Percentiles rank a stretch among this genome's conserved stretches.
Conservation (phyloP, 2,797 vertebrate species). For the Diglossa cyanea region DNA sequence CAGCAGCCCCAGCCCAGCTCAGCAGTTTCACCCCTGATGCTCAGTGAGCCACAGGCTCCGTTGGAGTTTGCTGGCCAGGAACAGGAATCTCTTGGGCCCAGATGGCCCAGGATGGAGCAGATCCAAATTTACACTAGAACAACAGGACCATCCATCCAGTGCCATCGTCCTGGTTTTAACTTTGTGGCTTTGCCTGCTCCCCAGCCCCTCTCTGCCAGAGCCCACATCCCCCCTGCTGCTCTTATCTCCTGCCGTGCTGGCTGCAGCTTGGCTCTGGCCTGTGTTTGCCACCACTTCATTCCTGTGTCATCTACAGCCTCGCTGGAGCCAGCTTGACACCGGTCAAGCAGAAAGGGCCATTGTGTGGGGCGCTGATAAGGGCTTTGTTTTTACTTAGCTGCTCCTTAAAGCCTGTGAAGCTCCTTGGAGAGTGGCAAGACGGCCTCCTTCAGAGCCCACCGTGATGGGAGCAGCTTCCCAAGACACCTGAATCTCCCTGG, state of each 20-base stretch:
- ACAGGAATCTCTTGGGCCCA: neutral
- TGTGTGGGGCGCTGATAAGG: neutral
- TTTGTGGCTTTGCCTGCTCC: neutral
- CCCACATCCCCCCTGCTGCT: rapidly evolving
- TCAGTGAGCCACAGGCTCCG: rapidly evolving
- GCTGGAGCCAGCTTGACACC: neutral
- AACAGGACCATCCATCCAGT: neutral
- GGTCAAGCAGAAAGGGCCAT: neutral
- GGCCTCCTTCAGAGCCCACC: neutral
- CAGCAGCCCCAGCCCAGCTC: neutral
- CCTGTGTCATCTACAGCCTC: neutral
- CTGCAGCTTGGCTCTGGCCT: conserved; percentile 5
- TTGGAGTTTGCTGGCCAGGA: neutral
- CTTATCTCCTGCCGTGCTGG: neutral
- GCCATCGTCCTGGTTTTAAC: neutral
- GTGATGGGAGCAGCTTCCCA: neutral
- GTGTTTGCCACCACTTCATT: neutral
- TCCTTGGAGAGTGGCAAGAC: neutral
- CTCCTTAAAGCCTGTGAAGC: neutral
- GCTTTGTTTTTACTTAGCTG: neutral
- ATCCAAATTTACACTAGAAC: neutral
- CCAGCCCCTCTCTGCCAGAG: neutral
- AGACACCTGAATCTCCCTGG: neutral
- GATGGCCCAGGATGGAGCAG: neutral
- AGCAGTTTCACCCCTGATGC: neutral